Percentiles rank a stretch among this genome's conserved stretches.
Conservation (phyloP, 2,797 vertebrate species). For the Pseudochirops cupreus region DNA sequence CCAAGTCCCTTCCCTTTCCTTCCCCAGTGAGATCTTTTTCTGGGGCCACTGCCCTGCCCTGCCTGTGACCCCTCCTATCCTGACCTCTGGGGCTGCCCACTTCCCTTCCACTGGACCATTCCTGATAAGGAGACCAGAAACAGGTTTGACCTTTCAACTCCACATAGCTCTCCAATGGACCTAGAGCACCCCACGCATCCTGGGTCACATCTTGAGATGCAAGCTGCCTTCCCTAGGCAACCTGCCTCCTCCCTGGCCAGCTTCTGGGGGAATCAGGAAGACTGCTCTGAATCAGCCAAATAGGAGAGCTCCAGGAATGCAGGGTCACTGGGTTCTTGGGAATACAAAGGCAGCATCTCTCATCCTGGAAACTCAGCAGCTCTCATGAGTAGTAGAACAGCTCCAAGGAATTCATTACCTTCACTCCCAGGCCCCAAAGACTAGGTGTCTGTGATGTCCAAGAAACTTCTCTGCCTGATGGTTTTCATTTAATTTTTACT, state of each 20-base stretch:
- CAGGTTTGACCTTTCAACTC: constrained; percentile 87
- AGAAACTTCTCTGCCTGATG: background rate
- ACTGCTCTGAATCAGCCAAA: background rate
- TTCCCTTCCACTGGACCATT: constrained; percentile 78
- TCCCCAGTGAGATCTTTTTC: constrained; percentile 55
- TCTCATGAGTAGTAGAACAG: background rate
- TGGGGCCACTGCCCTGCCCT: constrained; percentile 68
- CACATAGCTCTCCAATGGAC: constrained; percentile 75
- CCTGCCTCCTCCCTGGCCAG: background rate
- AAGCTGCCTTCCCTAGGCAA: background rate
- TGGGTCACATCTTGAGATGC: constrained; percentile 73
- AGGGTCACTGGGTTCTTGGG: background rate
- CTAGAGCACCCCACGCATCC: constrained; percentile 69
- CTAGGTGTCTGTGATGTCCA: background rate
- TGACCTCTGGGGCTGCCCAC: constrained; percentile 69
- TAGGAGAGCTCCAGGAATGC: background rate
- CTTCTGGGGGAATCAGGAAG: background rate
- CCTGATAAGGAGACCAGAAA: constrained; percentile 86
- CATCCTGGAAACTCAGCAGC: background rate
- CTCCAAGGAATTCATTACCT: background rate
- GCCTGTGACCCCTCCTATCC: constrained; percentile 69
- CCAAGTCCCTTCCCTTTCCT: constrained; percentile 51
- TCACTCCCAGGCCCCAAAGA: background rate
- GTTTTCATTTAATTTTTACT: constrained; percentile 61
- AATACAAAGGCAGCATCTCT: background rate